Percentiles rank a stretch among this genome's conserved stretches.
Evolutionary conservation across 37 sponge, comb jelly and placozoan genomes (phyloP).

Genomic region (Crambe crambe): DNA sequence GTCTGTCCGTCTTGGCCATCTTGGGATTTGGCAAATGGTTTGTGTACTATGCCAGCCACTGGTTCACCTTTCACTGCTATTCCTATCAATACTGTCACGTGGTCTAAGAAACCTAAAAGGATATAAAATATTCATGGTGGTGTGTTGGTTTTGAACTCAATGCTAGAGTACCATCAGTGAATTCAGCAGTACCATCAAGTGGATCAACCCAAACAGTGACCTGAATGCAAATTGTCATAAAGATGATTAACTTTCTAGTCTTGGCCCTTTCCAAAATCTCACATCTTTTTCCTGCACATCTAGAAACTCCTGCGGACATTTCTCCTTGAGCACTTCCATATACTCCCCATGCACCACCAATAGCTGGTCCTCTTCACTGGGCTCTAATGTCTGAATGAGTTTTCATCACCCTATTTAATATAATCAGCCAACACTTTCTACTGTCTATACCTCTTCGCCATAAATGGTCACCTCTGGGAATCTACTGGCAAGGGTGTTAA

Average conservation of each 20-base stretch:
- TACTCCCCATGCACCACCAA: slow-evolving; percentile 3
- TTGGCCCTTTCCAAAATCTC: neutral
- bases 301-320: slow-evolving; percentile 62
- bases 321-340: slow-evolving; percentile 68
- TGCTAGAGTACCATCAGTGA: slow-evolving; percentile 72
- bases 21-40: slow-evolving; percentile 69
- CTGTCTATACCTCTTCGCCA: slow-evolving; percentile 90
- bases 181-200: slow-evolving; percentile 97
- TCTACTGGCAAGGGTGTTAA: slow-evolving; percentile 56
- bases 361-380: slow-evolving; percentile 44
- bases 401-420: neutral
- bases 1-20: slow-evolving; percentile 66
- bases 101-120: slow-evolving; percentile 60
- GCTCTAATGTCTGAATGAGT: slow-evolving; percentile 15
- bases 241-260: neutral
- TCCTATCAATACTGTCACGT: slow-evolving; percentile 93
- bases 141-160: too few relatives aligned
- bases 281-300: slow-evolving; percentile 58
- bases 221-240: slow-evolving; percentile 14
- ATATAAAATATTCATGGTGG: too few relatives aligned
- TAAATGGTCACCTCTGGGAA: slow-evolving; percentile 78
- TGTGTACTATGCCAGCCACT: slow-evolving; percentile 92
- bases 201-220: slow-evolving; percentile 97
- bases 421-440: neutral
- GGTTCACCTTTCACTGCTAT: slow-evolving; percentile 79